Evolutionary conservation across 2,113 vertebrate species (phyloP).

Genomic region (Terrapene triunguis): DNA sequence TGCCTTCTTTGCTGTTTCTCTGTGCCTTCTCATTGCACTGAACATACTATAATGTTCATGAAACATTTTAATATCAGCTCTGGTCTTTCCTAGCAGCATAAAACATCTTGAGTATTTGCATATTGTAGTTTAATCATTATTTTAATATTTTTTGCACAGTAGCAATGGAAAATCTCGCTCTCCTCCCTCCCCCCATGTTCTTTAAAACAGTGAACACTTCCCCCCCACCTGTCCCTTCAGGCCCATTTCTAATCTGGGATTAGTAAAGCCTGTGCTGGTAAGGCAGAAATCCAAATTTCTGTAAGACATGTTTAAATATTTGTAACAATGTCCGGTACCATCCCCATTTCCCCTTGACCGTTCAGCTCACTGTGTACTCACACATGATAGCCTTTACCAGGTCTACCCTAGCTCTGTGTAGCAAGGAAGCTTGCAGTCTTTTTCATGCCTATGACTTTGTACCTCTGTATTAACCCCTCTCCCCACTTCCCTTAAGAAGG

Average conservation of each 20-base stretch:
- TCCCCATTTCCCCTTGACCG: not conserved
- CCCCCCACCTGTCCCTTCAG: not conserved
- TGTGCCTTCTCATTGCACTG: slow-evolving; percentile 58
- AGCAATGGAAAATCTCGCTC: slow-evolving; percentile 73
- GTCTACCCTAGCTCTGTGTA: not conserved
- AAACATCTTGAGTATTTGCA: slow-evolving; percentile 83
- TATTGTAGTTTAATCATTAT: slow-evolving; percentile 82
- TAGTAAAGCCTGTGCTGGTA: not conserved
- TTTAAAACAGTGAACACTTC: not conserved
- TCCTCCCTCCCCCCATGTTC: not conserved
- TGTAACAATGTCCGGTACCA: not conserved
- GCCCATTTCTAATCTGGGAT: not conserved
- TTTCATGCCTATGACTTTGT: not conserved
- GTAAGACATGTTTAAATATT: not conserved
- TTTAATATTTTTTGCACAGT: slow-evolving; percentile 78
- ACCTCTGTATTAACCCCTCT: not conserved
- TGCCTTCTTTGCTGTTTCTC: slow-evolving; percentile 77
- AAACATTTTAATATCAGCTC: slow-evolving; percentile 73
- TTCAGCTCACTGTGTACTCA: not conserved
- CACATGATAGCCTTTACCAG: not conserved
- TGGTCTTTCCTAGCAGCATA: slow-evolving; percentile 75
- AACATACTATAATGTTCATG: slow-evolving; percentile 75
- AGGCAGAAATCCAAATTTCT: not conserved
- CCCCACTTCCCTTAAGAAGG: not conserved
- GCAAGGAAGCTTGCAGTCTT: not conserved